phyloP scores from a whole-genome alignment of 2,797 vertebrate species.

The Synaphobranchus kaupii region DNA sequence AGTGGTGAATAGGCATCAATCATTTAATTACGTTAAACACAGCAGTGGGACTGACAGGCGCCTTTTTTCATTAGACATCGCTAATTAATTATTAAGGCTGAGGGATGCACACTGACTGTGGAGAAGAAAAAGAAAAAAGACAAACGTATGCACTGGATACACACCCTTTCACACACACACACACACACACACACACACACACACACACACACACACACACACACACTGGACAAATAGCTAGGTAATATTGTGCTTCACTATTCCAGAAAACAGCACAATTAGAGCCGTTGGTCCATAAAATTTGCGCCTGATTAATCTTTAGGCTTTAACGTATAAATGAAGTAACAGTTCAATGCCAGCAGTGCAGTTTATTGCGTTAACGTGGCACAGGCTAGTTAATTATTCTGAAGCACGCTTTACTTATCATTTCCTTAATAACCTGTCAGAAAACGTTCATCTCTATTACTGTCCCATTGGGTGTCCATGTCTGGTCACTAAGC shows the following conservation, averaged over 20 bases:
- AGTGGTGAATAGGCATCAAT: background rate
- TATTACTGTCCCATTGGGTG: no score
- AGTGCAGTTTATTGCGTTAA: background rate
- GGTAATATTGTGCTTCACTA: background rate
- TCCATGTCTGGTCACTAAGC: background rate
- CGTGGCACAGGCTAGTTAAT: background rate
- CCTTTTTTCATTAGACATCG: background rate
- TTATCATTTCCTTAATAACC: background rate
- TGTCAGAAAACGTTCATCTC: background rate
- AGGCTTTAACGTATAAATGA: background rate
- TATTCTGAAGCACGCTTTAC: background rate
- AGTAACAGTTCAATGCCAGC: background rate
- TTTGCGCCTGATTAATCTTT: background rate
- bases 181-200: background rate
- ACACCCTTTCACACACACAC: background rate
- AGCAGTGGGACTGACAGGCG: background rate
- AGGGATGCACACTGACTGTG: background rate
- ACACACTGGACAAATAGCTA: background rate
- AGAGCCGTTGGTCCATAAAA: background rate
- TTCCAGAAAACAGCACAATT: background rate
- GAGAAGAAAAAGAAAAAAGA: background rate
- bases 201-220: background rate
- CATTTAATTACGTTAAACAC: background rate
- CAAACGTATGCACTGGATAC: background rate
- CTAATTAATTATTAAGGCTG: background rate